Conservation (phyloP, 2,113 vertebrate species). For the Carettochelys insculpta region DNA sequence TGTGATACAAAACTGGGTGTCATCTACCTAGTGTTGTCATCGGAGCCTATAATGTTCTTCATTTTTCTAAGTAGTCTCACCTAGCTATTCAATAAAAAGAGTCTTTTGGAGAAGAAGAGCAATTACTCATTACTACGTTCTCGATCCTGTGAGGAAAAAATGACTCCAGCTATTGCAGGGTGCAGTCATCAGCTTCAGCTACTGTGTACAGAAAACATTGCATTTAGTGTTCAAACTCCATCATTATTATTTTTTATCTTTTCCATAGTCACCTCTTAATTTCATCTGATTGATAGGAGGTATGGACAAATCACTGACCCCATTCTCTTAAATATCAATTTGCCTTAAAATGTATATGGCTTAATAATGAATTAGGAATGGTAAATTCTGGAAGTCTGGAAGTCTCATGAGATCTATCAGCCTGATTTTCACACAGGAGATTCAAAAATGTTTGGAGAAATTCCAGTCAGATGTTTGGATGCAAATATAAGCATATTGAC, state of each 20-base stretch:
- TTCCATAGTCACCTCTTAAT: neutral
- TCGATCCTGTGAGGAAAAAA: neutral
- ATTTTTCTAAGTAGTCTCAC: neutral
- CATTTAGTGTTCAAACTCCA: neutral
- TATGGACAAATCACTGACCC: neutral
- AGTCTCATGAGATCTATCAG: neutral
- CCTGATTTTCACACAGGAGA: neutral
- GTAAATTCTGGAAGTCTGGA: neutral
- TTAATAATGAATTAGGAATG: neutral
- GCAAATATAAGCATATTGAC: neutral
- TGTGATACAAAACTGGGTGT: neutral
- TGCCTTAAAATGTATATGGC: neutral
- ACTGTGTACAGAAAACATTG: neutral
- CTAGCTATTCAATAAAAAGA: neutral
- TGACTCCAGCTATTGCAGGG: neutral
- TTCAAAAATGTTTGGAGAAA: neutral
- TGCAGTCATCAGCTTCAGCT: neutral
- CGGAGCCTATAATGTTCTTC: neutral
- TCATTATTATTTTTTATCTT: neutral
- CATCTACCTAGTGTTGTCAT: rapidly evolving
- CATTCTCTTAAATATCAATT: neutral
- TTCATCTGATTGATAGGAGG: neutral
- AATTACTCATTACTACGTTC: neutral
- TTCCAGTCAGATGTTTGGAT: neutral
- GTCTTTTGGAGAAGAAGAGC: neutral